Evolutionary conservation across 2,888 invertebrate genomes (phyloP).

Genomic region (Melinopterus prodromus): DNA sequence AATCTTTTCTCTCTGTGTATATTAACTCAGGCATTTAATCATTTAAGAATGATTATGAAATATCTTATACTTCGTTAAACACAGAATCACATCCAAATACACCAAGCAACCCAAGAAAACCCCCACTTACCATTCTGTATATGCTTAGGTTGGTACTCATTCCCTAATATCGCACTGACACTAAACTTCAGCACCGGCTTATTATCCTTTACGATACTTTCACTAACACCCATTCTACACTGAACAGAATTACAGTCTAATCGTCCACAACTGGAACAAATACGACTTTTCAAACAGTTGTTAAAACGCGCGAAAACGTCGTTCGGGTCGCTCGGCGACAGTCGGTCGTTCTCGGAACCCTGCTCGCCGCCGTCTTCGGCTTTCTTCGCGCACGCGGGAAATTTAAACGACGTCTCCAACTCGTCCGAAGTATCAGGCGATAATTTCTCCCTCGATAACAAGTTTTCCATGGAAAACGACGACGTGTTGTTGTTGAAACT

Average conservation of each 20-base stretch:
- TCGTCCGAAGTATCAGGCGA: slow-evolving; percentile 52
- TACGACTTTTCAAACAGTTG: slow-evolving; percentile 55
- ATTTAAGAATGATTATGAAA: too few relatives aligned
- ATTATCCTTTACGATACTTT: slow-evolving; percentile 50
- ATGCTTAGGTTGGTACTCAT: slow-evolving; percentile 57
- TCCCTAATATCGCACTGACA: slow-evolving; percentile 89
- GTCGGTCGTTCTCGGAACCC: slow-evolving; percentile 43
- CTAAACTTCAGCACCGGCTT: slow-evolving; percentile 91
- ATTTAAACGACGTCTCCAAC: background rate
- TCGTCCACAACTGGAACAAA: slow-evolving; percentile 67
- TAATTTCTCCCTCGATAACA: slow-evolving; percentile 55
- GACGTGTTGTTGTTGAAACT: slow-evolving; percentile 55
- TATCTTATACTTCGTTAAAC: too few relatives aligned
- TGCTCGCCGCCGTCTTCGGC: slow-evolving; percentile 31
- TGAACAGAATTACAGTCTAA: slow-evolving; percentile 64
- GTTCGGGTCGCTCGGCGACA: slow-evolving; percentile 50
- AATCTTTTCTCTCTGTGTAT: too few relatives aligned
- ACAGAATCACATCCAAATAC: background rate
- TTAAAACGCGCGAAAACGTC: slow-evolving; percentile 56
- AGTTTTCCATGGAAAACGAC: slow-evolving; percentile 59
- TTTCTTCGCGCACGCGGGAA: slow-evolving; percentile 10
- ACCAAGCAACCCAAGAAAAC: background rate
- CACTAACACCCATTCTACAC: slow-evolving; percentile 49
- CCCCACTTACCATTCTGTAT: slow-evolving; percentile 47
- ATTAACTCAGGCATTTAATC: too few relatives aligned